Evolutionary conservation across 2,797 vertebrate species (phyloP), one percentile per base, ranked within the genome.

Genomic region (Phoebastria nigripes): DNA sequence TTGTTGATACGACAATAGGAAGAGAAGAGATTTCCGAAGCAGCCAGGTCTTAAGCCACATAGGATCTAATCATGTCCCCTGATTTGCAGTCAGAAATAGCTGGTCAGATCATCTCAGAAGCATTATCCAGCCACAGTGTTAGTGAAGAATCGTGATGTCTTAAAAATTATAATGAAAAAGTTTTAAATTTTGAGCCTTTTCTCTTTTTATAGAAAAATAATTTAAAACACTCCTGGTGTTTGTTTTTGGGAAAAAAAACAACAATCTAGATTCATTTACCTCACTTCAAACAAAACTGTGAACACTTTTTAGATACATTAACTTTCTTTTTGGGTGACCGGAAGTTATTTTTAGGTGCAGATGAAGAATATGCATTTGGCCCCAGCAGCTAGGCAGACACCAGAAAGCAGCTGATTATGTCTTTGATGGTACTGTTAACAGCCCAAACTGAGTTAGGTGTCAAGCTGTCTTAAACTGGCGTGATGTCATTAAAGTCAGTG

Each of bases 381-480:
- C 63, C 76, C 35, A 44, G 83, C 67, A 90, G 80, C 21, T 8
- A 56, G 58, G 62, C 70, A 72, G 33, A 26, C 7, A 16, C 33
- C 15, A 10, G 71, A 69, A 51, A 94, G 94, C 56, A 74, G 89
- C 90, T 91, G 88, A 93, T 93, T 20, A 81, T 91, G 80, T 66
- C 69, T 89, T 93, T 92, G 94, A 83, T 91, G 87, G 90, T 81
- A 87, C 62, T 58, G 62, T 92, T 93, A 96, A 95, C 81, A 89
- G 83, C 89, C 86, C 84, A 52, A 72, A 69, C 33, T 8, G 39
- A 62, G 67, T 24, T 70, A 9, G 11, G 81, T 92, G 88, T 91
- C 93, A 92, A 82, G 82, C 71, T 39, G 12, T 85, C 91, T 81
- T 63, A 39, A 52, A 81, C 39, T 87, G 84, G 72, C 82, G 92